These are phyloP conservation scores for Phymorhynchus buccinoides DNA, from an alignment of 1,140 invertebrate genomes.

Conservation along the genomic window DNA sequence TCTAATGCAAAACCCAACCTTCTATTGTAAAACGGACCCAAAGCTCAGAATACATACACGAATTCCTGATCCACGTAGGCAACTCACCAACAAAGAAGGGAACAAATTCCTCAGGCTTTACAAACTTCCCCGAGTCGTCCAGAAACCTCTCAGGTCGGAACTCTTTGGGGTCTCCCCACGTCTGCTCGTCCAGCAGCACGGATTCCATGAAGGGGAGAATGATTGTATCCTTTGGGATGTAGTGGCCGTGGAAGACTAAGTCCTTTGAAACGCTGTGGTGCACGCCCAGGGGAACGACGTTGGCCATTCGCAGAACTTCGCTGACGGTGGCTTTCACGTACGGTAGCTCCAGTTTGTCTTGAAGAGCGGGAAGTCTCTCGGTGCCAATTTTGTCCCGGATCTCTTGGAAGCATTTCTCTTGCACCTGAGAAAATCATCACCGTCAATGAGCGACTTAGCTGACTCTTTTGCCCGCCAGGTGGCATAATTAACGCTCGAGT, in stretches of 20 bases:
- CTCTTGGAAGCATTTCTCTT: conserved; percentile 87
- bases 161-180: conserved; percentile 80
- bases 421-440: conserved; percentile 74
- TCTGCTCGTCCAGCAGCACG: conserved; percentile 61
- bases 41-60: too few relatives aligned
- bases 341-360: conserved; percentile 46
- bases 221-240: conserved; percentile 64
- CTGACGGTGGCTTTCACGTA: conserved; percentile 49
- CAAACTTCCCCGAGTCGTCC: conserved; percentile 46
- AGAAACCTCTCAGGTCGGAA: conserved; percentile 80
- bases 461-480: too few relatives aligned
- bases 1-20: too few relatives aligned
- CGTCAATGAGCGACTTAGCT: too few relatives aligned
- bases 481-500: too few relatives aligned
- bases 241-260: conserved; percentile 60
- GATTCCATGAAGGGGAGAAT: conserved; percentile 66
- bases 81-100: conserved; percentile 39
- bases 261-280: conserved; percentile 60
- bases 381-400: conserved; percentile 87
- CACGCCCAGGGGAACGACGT: conserved; percentile 65
- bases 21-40: too few relatives aligned
- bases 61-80: too few relatives aligned
- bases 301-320: conserved; percentile 46
- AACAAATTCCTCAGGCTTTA: conserved; percentile 32
- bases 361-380: conserved; percentile 74